These are phyloP conservation scores for Agrilus mali DNA, from an alignment of 2,888 invertebrate species.

Conservation along the genomic window DNA sequence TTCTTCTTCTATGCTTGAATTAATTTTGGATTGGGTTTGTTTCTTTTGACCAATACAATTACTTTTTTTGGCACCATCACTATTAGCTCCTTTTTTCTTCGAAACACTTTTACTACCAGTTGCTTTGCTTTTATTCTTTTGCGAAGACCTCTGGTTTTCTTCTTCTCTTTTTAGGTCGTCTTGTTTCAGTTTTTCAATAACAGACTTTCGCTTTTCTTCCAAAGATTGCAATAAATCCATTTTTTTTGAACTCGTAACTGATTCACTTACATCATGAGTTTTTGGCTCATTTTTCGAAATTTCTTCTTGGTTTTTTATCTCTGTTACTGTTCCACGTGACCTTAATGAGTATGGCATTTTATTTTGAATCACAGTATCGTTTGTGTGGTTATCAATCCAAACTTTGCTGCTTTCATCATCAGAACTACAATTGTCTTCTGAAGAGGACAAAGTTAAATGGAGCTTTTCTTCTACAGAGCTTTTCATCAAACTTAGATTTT, in stretches of 20 bases:
- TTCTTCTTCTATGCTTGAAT: constrained; percentile 16
- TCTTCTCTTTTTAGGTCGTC: background rate
- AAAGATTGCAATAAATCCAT: constrained; percentile 17
- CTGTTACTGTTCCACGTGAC: constrained; percentile 7
- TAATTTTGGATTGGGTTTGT: constrained; percentile 7
- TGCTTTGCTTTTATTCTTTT: constrained; percentile 1
- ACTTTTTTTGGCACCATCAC: background rate
- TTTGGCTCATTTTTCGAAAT: background rate
- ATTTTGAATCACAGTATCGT: constrained; percentile 2
- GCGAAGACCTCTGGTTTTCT: background rate
- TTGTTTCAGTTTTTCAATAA: constrained; percentile 18
- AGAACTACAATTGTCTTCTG: constrained; percentile 6
- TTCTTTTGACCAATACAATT: background rate
- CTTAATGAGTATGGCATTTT: constrained; percentile 9
- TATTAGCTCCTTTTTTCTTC: background rate
- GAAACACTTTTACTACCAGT: background rate
- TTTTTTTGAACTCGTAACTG: background rate
- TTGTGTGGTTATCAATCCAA: constrained; percentile 1
- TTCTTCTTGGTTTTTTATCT: background rate
- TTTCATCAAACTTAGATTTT: constrained; percentile 25
- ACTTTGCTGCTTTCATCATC: constrained; percentile 3
- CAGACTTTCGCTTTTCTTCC: constrained; percentile 22
- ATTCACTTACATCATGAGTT: constrained; percentile 1
- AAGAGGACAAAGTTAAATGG: constrained; percentile 1
- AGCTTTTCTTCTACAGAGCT: constrained; percentile 1